These are phyloP conservation scores for Rhagonycha lutea DNA, from an alignment of 2,888 invertebrate genomes.

Conservation along the genomic window DNA sequence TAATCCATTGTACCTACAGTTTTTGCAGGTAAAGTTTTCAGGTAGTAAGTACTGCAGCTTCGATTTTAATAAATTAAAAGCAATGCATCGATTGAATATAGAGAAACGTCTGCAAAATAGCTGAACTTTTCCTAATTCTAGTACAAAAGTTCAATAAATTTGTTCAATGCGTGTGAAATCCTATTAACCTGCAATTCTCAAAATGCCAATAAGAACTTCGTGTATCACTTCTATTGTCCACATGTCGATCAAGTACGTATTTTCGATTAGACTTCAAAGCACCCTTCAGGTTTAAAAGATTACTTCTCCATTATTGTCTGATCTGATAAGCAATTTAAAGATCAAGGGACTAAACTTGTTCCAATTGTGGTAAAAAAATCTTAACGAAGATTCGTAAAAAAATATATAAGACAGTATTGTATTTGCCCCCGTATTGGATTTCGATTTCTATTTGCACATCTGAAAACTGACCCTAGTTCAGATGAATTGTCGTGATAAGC, in stretches of 20 bases:
- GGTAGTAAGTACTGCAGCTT: neutral
- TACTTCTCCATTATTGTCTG: slow-evolving; percentile 46
- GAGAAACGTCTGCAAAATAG: neutral
- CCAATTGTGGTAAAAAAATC: slow-evolving; percentile 19
- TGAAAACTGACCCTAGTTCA: slow-evolving; percentile 12
- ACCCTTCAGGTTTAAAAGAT: slow-evolving; percentile 52
- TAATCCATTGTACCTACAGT: neutral
- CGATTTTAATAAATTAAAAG: neutral
- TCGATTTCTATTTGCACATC: slow-evolving; percentile 16
- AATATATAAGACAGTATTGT: slow-evolving; percentile 8
- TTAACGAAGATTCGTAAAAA: slow-evolving; percentile 27
- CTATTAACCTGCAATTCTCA: slow-evolving; percentile 32
- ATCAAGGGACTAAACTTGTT: slow-evolving; percentile 28
- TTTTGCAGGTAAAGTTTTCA: neutral
- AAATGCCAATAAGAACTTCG: slow-evolving; percentile 32
- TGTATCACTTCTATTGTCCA: slow-evolving; percentile 27
- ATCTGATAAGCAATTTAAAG: slow-evolving; percentile 49
- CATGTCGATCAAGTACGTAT: slow-evolving; percentile 45
- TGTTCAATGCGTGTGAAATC: slow-evolving; percentile 40
- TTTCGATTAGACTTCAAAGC: slow-evolving; percentile 54
- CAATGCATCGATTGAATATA: neutral
- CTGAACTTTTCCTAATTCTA: neutral
- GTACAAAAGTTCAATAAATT: slow-evolving; percentile 15
- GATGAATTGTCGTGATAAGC: neutral
- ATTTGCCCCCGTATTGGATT: slow-evolving; percentile 13